Evolutionary conservation across 1,140 invertebrate species (phyloP).

Genomic region (Drosophila lowei): DNA sequence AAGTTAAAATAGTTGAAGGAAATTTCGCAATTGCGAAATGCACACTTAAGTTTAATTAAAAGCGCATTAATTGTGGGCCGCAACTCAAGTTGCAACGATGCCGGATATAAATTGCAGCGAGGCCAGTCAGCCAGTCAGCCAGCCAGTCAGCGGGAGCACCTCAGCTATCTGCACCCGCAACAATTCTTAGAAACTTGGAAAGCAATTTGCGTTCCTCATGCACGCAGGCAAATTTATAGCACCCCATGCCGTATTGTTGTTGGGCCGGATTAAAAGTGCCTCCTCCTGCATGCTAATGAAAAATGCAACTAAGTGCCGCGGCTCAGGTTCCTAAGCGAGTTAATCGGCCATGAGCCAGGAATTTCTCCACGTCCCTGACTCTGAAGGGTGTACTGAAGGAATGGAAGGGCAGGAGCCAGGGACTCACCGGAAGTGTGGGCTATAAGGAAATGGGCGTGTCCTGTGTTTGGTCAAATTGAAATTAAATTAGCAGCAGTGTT

Average conservation of each 20-base stretch:
- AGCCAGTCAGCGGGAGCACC: conserved; percentile 33
- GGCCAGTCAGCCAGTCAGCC: conserved; percentile 10
- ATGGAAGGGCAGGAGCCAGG: too few species aligned
- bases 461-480: conserved; percentile 19
- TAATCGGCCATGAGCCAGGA: conserved; percentile 45
- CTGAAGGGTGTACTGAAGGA: conserved; percentile 20
- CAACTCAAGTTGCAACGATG: conserved; percentile 33
- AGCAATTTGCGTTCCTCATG: conserved; percentile 65
- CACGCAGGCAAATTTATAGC: conserved; percentile 62
- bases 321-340: conserved; percentile 46
- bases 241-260: conserved; percentile 7
- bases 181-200: conserved; percentile 56
- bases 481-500: conserved; percentile 24
- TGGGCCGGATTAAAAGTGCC: conserved; percentile 58
- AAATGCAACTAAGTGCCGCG: conserved; percentile 67
- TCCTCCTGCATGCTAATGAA: conserved; percentile 67
- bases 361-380: conserved; percentile 18
- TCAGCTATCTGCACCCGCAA: conserved; percentile 54
- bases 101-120: conserved; percentile 54
- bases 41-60: conserved; percentile 80
- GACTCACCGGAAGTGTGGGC: conserved; percentile 2
- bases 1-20: conserved; percentile 55
- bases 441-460: conserved; percentile 15
- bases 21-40: conserved; percentile 76
- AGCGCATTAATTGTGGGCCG: conserved; percentile 74